These are phyloP conservation scores for Silurus asotus DNA, from an alignment of 2,113 vertebrate genomes.

Conservation along the genomic window DNA sequence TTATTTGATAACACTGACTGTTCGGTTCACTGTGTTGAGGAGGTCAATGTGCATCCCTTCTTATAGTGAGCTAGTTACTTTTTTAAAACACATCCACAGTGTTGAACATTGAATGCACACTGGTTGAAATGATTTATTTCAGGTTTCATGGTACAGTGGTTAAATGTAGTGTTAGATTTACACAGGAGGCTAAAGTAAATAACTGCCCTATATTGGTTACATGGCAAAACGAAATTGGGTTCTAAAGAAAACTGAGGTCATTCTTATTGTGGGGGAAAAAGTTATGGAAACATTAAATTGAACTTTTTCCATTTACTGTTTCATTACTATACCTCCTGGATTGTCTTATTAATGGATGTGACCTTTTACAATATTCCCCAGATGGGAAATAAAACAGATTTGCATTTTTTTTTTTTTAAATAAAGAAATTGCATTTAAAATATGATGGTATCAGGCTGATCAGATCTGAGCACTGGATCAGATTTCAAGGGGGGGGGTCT, in stretches of 20 bases:
- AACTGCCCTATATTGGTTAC: not conserved
- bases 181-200: not conserved
- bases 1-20: not conserved
- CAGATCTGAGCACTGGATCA: not conserved
- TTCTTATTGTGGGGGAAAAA: not conserved
- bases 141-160: not conserved
- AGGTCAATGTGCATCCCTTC: not conserved
- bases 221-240: not conserved
- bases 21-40: not conserved
- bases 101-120: not conserved
- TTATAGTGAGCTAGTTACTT: not conserved
- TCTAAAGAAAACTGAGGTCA: not conserved
- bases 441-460: not conserved
- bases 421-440: not conserved
- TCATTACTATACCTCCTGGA: not conserved
- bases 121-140: not conserved
- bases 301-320: not conserved
- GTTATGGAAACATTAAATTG: not conserved
- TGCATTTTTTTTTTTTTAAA: not conserved
- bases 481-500: not conserved
- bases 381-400: not conserved
- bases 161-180: not conserved
- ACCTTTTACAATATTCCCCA: slow-evolving; percentile 9
- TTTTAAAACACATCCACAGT: not conserved
- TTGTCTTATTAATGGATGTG: not conserved